Conservation (phyloP, 2,888 invertebrate genomes). For the Leptothorax acervorum region DNA sequence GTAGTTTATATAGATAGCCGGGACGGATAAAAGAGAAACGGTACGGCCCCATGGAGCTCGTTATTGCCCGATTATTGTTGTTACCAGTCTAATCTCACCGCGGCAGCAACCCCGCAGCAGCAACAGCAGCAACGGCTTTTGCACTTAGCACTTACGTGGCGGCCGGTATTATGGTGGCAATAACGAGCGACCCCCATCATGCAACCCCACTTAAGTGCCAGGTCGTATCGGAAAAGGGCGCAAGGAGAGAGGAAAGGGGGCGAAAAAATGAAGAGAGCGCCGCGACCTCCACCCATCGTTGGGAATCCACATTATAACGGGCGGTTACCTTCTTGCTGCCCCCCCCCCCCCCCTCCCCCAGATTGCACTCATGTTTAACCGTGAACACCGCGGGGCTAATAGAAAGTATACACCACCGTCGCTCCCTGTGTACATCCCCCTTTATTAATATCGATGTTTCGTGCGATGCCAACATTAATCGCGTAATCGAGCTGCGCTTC, state of each 20-base stretch:
- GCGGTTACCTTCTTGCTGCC: conserved; percentile 37
- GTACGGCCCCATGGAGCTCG: conserved; percentile 51
- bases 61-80: conserved; percentile 78
- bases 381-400: conserved; percentile 32
- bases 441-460: conserved; percentile 55
- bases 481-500: conserved; percentile 24
- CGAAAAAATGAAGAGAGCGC: conserved; percentile 51
- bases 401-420: conserved; percentile 42
- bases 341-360: not conserved
- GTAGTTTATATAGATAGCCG: conserved; percentile 42
- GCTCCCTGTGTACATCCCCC: conserved; percentile 24
- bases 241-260: conserved; percentile 28
- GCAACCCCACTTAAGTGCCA: conserved; percentile 68
- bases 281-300: conserved; percentile 60
- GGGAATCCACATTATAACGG: conserved; percentile 56
- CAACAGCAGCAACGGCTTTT: conserved; percentile 43
- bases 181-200: conserved; percentile 74
- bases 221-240: conserved; percentile 52
- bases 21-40: conserved; percentile 41
- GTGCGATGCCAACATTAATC: conserved; percentile 50
- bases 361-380: conserved; percentile 16
- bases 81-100: conserved; percentile 72
- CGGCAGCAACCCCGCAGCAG: conserved; percentile 65
- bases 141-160: conserved; percentile 71
- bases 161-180: conserved; percentile 64